phyloP scores from a whole-genome alignment of 2,797 vertebrate species.

The Mus minutoides region DNA sequence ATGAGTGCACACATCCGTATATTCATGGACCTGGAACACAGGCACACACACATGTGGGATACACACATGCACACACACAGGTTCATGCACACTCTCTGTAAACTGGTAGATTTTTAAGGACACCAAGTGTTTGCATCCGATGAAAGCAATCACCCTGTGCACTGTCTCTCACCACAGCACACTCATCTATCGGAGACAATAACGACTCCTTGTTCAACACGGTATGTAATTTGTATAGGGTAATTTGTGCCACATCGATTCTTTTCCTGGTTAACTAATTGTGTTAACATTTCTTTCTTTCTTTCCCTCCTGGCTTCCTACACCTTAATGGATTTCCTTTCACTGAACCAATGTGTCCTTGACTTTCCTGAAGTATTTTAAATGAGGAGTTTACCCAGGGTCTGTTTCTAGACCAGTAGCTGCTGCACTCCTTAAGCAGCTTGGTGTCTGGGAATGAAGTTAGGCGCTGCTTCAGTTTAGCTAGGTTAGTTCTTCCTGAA shows the following conservation, averaged over 20 bases:
- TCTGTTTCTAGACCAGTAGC: background rate
- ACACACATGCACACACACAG: background rate
- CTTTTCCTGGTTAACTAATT: conserved; percentile 59
- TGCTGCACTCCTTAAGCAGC: background rate
- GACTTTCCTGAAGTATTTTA: conserved; percentile 19
- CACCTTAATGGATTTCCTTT: conserved; percentile 47
- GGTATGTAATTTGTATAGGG: background rate
- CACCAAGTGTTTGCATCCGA: background rate
- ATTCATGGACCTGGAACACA: background rate
- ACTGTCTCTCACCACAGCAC: background rate
- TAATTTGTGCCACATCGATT: conserved; percentile 43
- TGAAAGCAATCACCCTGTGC: background rate
- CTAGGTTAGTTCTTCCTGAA: conserved; percentile 49
- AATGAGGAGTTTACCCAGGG: background rate
- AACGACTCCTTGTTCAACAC: conserved; percentile 22
- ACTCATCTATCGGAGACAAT: background rate
- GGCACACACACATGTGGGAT: background rate
- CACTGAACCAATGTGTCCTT: conserved; percentile 15
- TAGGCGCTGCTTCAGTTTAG: background rate
- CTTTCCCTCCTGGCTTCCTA: conserved; percentile 7
- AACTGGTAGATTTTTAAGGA: background rate
- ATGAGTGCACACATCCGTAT: no score
- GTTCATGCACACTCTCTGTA: background rate
- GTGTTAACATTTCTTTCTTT: conserved; percentile 45
- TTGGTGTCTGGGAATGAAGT: conserved; percentile 11